phyloP scores from a whole-genome alignment of 1,140 invertebrate genomes.

The Hylaeus volcanicus region DNA sequence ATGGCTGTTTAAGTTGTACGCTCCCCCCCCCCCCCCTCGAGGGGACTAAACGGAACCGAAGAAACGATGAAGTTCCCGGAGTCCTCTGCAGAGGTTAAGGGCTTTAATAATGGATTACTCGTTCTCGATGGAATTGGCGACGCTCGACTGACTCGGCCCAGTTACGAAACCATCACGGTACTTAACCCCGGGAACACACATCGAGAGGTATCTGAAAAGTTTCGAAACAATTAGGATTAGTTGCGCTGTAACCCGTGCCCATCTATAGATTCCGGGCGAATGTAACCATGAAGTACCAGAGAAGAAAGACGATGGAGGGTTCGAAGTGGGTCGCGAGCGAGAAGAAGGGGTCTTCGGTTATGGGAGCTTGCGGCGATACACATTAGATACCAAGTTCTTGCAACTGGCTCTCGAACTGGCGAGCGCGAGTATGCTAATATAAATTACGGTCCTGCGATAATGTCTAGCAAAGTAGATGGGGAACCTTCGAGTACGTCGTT shows the following conservation, averaged over 20 bases:
- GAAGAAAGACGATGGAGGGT: slow-evolving; percentile 29
- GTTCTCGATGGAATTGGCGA: slow-evolving; percentile 50
- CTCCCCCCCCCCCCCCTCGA: no score
- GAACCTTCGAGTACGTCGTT: slow-evolving; percentile 14
- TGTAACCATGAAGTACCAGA: slow-evolving; percentile 57
- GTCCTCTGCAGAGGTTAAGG: not conserved
- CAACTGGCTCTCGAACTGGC: slow-evolving; percentile 51
- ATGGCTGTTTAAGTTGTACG: not conserved
- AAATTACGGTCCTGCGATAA: slow-evolving; percentile 59
- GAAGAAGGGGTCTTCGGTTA: slow-evolving; percentile 33
- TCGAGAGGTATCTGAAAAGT: slow-evolving; percentile 66
- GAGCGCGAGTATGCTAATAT: slow-evolving; percentile 54
- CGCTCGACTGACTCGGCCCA: slow-evolving; percentile 50
- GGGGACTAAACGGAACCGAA: no score
- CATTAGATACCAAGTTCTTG: slow-evolving; percentile 72
- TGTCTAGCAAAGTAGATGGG: slow-evolving; percentile 39
- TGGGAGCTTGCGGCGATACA: slow-evolving; percentile 64
- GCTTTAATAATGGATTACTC: slow-evolving; percentile 46
- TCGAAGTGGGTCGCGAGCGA: slow-evolving; percentile 9
- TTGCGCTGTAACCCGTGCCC: slow-evolving; percentile 35
- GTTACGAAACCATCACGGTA: slow-evolving; percentile 53
- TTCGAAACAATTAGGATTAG: slow-evolving; percentile 68
- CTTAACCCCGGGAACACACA: slow-evolving; percentile 58
- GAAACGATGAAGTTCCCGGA: not conserved
- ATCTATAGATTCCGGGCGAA: slow-evolving; percentile 60